Evolutionary conservation across 1,140 invertebrate species (phyloP).

Genomic region (Meteorus sp.): DNA sequence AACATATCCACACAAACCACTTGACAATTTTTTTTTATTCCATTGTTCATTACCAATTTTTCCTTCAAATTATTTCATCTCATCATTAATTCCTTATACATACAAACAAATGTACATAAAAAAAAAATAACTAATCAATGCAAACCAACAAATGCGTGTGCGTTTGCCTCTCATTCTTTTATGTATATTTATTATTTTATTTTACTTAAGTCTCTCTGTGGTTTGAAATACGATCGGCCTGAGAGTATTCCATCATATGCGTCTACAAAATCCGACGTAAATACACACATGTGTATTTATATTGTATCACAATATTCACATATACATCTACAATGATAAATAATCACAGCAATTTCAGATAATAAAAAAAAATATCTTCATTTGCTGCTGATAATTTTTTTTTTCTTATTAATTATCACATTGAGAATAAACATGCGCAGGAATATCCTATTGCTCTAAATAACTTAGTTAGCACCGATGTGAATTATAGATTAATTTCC

Average conservation of each 20-base stretch:
- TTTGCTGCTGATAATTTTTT: no score
- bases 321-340: constrained; percentile 20
- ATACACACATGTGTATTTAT: background rate
- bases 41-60: no score
- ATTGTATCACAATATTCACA: background rate
- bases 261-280: constrained; percentile 36
- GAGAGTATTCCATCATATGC: constrained; percentile 60
- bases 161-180: constrained; percentile 40
- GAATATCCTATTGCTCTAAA: constrained; percentile 38
- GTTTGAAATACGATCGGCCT: constrained; percentile 61
- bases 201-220: constrained; percentile 53
- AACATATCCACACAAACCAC: no score
- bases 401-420: no score
- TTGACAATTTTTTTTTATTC: no score
- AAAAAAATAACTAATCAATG: no score
- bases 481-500: constrained; percentile 5
- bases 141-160: no score
- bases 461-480: constrained; percentile 28
- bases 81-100: no score
- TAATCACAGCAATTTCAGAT: constrained; percentile 25
- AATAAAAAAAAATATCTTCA: constrained; percentile 1
- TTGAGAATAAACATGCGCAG: background rate
- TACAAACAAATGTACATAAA: no score
- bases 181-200: no score
- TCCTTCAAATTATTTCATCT: no score